Percentiles rank a stretch among this genome's conserved stretches.
Evolutionary conservation across 2,113 vertebrate genomes (phyloP).

Genomic region (Vidua chalybeata): DNA sequence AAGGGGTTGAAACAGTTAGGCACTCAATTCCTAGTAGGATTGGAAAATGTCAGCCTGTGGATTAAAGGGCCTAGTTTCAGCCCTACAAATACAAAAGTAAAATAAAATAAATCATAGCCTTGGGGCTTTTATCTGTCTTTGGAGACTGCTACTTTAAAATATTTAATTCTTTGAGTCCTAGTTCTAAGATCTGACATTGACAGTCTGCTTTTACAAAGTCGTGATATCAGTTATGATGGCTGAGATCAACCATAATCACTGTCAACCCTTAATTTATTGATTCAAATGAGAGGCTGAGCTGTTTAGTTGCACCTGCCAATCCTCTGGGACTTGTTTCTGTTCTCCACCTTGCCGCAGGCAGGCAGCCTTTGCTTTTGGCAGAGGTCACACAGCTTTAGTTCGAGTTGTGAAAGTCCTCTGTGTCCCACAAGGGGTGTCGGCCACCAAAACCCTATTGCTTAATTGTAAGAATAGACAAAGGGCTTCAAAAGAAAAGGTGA

Average conservation of each 20-base stretch:
- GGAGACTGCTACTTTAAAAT: neutral
- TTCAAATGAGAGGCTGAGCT: slow-evolving; percentile 6
- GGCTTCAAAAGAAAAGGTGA: neutral
- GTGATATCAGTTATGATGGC: neutral
- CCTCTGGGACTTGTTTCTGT: neutral
- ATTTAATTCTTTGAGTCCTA: neutral
- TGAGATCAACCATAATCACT: slow-evolving; percentile 6
- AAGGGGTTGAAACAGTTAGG: neutral
- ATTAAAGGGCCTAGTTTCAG: slow-evolving; percentile 8
- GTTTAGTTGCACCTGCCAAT: slow-evolving; percentile 36
- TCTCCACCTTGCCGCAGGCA: slow-evolving; percentile 21
- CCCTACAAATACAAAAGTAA: slow-evolving; percentile 7
- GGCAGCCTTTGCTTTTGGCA: neutral
- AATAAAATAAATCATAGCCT: neutral
- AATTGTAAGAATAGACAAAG: neutral
- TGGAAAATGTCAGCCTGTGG: slow-evolving; percentile 15
- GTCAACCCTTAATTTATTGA: slow-evolving; percentile 15
- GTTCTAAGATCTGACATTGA: slow-evolving; percentile 14
- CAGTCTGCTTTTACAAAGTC: neutral
- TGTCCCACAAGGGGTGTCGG: neutral
- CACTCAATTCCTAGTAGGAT: neutral
- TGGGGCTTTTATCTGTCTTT: neutral
- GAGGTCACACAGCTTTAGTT: neutral
- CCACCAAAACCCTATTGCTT: neutral
- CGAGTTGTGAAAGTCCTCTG: neutral